Percentiles rank a stretch among this genome's conserved stretches.
phyloP scores from a whole-genome alignment of 2,888 invertebrate genomes.

The Gasteruption jaculator region DNA sequence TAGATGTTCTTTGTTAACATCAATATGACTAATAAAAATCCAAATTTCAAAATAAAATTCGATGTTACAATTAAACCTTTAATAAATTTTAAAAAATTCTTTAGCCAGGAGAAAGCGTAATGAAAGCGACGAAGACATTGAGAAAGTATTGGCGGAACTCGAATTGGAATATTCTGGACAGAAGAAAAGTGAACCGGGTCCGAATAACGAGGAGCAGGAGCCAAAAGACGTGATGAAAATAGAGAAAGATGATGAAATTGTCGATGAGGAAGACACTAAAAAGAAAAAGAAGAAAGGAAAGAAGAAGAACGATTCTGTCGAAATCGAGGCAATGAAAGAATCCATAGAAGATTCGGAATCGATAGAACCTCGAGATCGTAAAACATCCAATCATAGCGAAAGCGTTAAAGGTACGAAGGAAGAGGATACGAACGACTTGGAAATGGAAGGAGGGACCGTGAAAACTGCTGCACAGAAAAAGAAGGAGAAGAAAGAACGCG shows the following conservation, averaged over 20 bases:
- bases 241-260: slow-evolving; percentile 24
- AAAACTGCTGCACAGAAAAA: slow-evolving; percentile 86
- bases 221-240: slow-evolving; percentile 1
- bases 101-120: slow-evolving; percentile 63
- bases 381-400: no score
- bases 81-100: not conserved
- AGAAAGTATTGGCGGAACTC: slow-evolving; percentile 78
- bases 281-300: slow-evolving; percentile 25
- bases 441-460: slow-evolving; percentile 58
- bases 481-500: slow-evolving; percentile 82
- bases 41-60: no score
- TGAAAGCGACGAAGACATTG: slow-evolving; percentile 75
- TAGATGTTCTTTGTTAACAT: no score
- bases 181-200: slow-evolving; percentile 47
- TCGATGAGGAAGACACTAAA: slow-evolving; percentile 25
- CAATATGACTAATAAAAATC: no score
- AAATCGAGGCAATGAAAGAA: slow-evolving; percentile 48
- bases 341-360: slow-evolving; percentile 23
- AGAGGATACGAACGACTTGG: slow-evolving; percentile 42
- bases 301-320: slow-evolving; percentile 43
- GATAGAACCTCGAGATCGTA: no score
- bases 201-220: slow-evolving; percentile 9
- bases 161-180: slow-evolving; percentile 74
- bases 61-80: no score
- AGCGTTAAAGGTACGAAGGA: slow-evolving; percentile 16